These are phyloP conservation scores for Archocentrus centrarchus DNA, from an alignment of 2,113 vertebrate species.

Conservation along the genomic window DNA sequence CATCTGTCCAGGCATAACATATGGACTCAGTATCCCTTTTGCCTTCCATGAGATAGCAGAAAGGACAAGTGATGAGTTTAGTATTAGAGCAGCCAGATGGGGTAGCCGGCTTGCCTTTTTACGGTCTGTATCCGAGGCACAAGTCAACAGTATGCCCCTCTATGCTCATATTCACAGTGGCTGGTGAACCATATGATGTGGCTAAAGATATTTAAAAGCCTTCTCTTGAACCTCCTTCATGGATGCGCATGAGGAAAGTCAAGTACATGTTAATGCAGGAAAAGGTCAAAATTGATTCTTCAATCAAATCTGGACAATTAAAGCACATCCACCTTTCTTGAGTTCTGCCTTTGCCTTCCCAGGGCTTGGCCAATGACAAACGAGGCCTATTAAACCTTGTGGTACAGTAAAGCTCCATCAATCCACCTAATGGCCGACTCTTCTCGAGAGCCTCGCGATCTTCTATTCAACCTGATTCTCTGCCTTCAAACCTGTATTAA, in stretches of 20 bases:
- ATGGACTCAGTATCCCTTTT: constrained; percentile 54
- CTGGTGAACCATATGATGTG: constrained; percentile 8
- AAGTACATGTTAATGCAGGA: constrained; percentile 4
- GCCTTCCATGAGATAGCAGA: constrained; percentile 38
- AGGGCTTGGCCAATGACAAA: constrained; percentile 62
- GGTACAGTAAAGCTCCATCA: constrained; percentile 72
- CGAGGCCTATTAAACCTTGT: constrained; percentile 66
- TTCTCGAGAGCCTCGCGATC: constrained; percentile 25
- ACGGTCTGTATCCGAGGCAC: constrained; percentile 48
- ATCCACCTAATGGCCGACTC: constrained; percentile 63
- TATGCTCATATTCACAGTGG: background rate
- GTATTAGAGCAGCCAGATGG: constrained; percentile 57
- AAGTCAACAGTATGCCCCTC: constrained; percentile 30
- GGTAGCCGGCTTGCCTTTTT: constrained; percentile 60
- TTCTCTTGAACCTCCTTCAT: constrained; percentile 1
- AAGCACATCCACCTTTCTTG: constrained; percentile 23
- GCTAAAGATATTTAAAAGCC: background rate
- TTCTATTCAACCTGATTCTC: constrained; percentile 10
- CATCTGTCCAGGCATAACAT: constrained; percentile 46
- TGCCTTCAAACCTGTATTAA: constrained; percentile 45
- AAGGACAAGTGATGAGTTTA: constrained; percentile 60
- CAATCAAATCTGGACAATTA: constrained; percentile 29
- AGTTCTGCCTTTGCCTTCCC: constrained; percentile 33
- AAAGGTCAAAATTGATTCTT: constrained; percentile 29
- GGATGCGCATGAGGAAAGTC: constrained; percentile 8